phyloP scores from a whole-genome alignment of 1,140 invertebrate species.

The Acromyrmex echinatior region DNA sequence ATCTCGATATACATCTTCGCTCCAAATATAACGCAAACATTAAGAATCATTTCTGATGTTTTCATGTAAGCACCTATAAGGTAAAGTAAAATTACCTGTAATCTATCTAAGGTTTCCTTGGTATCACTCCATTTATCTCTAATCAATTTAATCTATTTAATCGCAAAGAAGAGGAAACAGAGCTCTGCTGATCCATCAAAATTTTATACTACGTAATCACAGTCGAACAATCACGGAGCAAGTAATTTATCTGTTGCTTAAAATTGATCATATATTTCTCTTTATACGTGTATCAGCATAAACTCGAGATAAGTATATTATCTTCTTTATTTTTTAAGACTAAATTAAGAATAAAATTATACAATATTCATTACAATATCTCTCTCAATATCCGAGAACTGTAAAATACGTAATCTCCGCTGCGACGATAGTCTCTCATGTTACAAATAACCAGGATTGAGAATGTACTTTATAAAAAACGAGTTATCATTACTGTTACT shows the following conservation, averaged over 20 bases:
- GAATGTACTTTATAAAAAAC: no score
- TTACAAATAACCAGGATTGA: background rate
- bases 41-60: background rate
- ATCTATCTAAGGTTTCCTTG: background rate
- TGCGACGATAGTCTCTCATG: background rate
- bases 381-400: background rate
- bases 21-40: conserved; percentile 2
- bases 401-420: background rate
- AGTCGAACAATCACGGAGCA: background rate
- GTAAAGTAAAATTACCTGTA: background rate
- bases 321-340: background rate
- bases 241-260: background rate
- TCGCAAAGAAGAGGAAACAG: background rate
- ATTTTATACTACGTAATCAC: background rate
- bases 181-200: background rate
- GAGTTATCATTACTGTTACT: no score
- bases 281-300: background rate
- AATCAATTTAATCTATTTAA: conserved; percentile 37
- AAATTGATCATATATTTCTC: background rate
- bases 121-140: conserved; percentile 4
- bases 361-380: background rate
- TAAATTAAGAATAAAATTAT: background rate
- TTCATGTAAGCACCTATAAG: background rate
- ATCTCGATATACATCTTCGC: background rate
- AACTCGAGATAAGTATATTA: background rate